Base-by-base conservation (phyloP, 2,113 vertebrate species). In the Elanoides forficatus region DNA sequence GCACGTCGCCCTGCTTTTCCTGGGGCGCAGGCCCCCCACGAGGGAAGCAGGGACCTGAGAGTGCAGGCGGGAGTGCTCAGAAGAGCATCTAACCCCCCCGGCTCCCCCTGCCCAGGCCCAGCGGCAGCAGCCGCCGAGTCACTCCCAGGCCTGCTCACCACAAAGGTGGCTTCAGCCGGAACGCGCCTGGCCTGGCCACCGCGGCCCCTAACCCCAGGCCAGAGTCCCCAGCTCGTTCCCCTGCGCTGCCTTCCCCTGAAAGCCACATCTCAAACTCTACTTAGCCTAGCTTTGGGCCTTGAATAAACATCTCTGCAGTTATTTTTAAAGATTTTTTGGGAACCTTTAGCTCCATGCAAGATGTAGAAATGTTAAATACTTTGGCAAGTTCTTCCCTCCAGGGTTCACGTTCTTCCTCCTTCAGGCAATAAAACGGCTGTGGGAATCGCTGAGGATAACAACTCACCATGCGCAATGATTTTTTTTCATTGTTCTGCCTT, bases 351-450 rank as follows among this genome's bases (percentile, higher is more conserved):
- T 96, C 60, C 29, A n/a, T 13, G n/a, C 32, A 79, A 87, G 76
- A 94, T 38, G 83, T 38, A 94, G 86, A 95, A 97, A 95, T 73
- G n/a, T 70, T 94, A 94, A 78, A 89, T 95, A 93, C 73, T 97
- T 97, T 94, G 94, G 91, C 94, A 95, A n/a, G 47, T 91, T 88
- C 81, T 95, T 86, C 89, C 89, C 93, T 96, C 92, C 90, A 95
- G 95, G 93, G 97, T 95, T 95, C 94, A 90, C 17, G 84, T 95
- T 96, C 79, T 80, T 96, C 78, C 66, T 93, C 67, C 48, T 93
- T 20, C 81, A 66, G 81, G 91, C 91, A 87, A 47, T 93, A 91
- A 82, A 95, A 53, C 15, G 47, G 58, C 92, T 93, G 95, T 96
- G 94, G 94, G 97, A 95, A 96, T 82, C 1, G 6, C 73, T 43